These are phyloP conservation scores for Chelonus insularis DNA, from an alignment of 1,140 invertebrate genomes.

Conservation along the genomic window DNA sequence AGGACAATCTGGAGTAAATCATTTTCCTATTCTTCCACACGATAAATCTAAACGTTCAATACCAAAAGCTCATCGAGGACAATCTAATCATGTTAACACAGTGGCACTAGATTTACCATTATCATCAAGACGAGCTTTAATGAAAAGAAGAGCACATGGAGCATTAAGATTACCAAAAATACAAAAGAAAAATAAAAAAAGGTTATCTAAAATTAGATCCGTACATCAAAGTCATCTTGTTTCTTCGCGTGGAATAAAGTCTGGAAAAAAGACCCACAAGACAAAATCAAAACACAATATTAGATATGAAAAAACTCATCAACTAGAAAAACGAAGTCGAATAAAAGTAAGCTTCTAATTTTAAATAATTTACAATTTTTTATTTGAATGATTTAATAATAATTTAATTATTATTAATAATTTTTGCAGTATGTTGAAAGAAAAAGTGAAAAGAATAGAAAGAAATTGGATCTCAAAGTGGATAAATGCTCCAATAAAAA, in stretches of 20 bases:
- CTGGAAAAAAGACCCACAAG: constrained; percentile 1
- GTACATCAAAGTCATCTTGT: not conserved
- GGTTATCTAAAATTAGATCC: constrained; percentile 25
- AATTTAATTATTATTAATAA: no score
- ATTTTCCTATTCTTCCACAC: constrained; percentile 33
- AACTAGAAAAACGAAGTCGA: no score
- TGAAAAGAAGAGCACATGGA: constrained; percentile 38
- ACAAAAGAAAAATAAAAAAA: constrained; percentile 38
- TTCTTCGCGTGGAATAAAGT: no score
- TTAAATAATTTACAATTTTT: no score
- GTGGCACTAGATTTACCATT: constrained; percentile 4
- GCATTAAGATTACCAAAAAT: constrained; percentile 35
- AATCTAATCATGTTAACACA: constrained; percentile 24
- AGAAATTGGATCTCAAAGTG: no score
- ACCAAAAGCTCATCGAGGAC: constrained; percentile 7
- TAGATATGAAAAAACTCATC: no score
- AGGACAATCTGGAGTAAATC: constrained; percentile 41
- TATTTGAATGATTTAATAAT: no score
- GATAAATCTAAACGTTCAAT: not conserved
- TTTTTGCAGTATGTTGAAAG: no score
- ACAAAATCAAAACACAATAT: no score
- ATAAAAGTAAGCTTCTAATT: no score
- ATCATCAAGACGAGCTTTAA: constrained; percentile 20
- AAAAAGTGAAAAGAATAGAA: no score
- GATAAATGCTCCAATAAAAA: not conserved